A percentile compares a stretch with the other conserved stretches of the same genome.
Evolutionary conservation across 2,113 vertebrate species (phyloP).

Genomic region (Coturnix japonica): DNA sequence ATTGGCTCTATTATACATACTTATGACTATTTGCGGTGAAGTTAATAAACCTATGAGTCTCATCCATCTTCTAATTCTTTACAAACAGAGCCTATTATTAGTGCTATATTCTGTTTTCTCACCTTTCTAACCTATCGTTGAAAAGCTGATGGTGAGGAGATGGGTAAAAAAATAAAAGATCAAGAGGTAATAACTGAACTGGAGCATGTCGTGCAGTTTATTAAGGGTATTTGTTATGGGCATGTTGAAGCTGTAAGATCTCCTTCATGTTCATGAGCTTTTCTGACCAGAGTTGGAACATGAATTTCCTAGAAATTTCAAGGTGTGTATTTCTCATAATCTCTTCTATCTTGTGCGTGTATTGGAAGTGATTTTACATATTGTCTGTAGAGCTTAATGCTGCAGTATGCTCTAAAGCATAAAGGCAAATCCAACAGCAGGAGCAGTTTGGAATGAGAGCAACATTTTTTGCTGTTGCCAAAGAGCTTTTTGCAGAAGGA

Average conservation of each 20-base stretch:
- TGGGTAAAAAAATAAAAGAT: neutral
- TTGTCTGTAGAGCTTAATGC: neutral
- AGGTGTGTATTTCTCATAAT: neutral
- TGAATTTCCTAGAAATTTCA: neutral
- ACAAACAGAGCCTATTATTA: neutral
- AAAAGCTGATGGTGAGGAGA: neutral
- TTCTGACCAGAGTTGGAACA: neutral
- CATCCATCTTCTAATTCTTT: neutral
- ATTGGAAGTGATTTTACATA: neutral
- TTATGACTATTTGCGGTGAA: neutral
- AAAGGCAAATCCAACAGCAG: neutral
- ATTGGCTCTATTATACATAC: neutral
- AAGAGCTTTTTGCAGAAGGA: neutral
- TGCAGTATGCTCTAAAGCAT: neutral
- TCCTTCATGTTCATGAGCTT: neutral
- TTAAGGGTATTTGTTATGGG: neutral
- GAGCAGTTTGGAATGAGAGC: accelerated
- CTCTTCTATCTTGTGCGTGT: neutral
- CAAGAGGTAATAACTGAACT: neutral
- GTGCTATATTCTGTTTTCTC: neutral
- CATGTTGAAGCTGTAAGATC: neutral
- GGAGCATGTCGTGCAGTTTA: neutral
- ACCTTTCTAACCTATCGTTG: neutral
- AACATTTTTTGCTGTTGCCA: neutral
- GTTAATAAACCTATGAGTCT: neutral